Conservation (phyloP, 2,888 invertebrate genomes). For the Microplitis deprimator region DNA sequence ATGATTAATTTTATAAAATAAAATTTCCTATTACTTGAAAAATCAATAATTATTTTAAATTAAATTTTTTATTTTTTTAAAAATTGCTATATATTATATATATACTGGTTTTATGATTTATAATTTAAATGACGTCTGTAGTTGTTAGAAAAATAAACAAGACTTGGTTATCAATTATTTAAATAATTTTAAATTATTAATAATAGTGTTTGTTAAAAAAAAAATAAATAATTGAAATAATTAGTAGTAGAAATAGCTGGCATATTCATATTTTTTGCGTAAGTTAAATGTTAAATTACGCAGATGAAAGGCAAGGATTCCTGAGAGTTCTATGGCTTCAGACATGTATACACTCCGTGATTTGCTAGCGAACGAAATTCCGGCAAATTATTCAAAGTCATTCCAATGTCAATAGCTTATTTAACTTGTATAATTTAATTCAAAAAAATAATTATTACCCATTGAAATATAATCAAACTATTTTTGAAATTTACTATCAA, state of each 20-base stretch:
- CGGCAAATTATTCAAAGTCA: conserved; percentile 20
- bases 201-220: neutral
- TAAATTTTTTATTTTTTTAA: neutral
- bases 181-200: neutral
- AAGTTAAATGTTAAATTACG: neutral
- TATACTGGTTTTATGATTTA: no score
- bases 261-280: neutral
- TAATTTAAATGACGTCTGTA: no score
- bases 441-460: neutral
- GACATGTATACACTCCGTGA: neutral
- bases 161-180: no score
- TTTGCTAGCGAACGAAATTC: neutral
- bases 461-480: no score
- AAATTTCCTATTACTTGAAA: no score
- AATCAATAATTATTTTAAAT: no score
- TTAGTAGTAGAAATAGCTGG: neutral
- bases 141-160: no score
- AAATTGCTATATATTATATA: neutral
- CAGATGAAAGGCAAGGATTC: neutral
- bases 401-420: neutral
- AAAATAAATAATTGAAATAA: neutral
- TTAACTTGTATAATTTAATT: neutral
- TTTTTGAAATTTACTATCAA: no score
- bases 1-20: no score
- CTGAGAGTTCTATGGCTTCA: neutral